phyloP scores from a whole-genome alignment of 2,113 vertebrate genomes.

The Bubo scandiacus region DNA sequence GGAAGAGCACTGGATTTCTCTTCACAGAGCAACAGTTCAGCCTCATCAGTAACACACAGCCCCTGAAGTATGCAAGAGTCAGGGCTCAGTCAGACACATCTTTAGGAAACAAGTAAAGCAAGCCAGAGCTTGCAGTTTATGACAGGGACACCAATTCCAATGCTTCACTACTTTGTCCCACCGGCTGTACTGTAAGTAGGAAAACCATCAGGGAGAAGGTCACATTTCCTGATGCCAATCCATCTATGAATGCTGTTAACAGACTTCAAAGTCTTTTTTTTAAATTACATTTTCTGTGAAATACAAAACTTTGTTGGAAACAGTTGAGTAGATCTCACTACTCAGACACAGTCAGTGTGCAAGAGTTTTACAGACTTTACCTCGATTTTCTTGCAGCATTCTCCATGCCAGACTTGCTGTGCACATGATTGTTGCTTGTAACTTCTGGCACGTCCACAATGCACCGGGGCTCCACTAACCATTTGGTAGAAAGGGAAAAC shows the following conservation, averaged over 20 bases:
- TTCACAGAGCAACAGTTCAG: background rate
- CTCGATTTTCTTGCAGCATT: slow-evolving; percentile 68
- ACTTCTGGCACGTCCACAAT: slow-evolving; percentile 77
- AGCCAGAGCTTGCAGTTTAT: background rate
- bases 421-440: slow-evolving; percentile 24
- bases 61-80: background rate
- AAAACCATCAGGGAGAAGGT: background rate
- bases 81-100: background rate
- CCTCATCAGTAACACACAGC: background rate
- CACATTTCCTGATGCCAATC: background rate
- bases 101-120: background rate
- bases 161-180: background rate
- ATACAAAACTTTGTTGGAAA: background rate
- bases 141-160: background rate
- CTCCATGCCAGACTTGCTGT: slow-evolving; percentile 51
- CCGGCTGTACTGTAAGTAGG: background rate
- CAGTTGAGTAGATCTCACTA: background rate
- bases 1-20: background rate
- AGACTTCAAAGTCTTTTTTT: background rate
- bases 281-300: background rate
- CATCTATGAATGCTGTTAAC: background rate
- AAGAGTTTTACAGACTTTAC: slow-evolving; percentile 52
- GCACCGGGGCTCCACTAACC: slow-evolving; percentile 88
- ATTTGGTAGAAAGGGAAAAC: slow-evolving; percentile 92
- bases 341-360: background rate